Base-by-base conservation (phyloP, 2,888 invertebrate genomes). In the Eilema griseolum region DNA sequence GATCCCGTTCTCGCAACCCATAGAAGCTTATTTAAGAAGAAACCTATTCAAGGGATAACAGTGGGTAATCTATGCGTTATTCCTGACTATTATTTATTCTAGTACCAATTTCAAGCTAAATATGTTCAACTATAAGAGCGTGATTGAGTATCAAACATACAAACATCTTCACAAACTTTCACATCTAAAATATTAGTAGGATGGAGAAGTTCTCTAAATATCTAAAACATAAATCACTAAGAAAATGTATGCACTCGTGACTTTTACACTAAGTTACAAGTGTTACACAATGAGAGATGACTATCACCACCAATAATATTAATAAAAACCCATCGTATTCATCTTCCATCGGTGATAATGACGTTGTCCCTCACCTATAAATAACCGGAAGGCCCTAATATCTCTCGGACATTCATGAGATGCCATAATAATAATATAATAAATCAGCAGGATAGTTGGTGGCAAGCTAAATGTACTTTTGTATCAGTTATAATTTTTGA, bases 381-480 rank as follows among this genome's bases (percentile, higher is more conserved):
- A 67, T 62, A 67, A 67, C n/a, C 31, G 52, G 23, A 31, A 26
- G 31, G 23, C 46, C 33, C 23, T 37, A 56, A 62, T 37, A 59
- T 67, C 60, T 26, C 41, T 26, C 11, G 60, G 66, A 60, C 60
- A 60, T 60, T 60, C 59, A 41, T 60, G 41, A 37, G 12, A 59
- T 60, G 26, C 41, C 66, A 23, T 67, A 61, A 67, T 60, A 37
- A 60, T 60, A 41, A 28, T 26, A 46, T 60, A 24, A 60, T 46
- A 60, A 24, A 57, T 24, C 23, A 24, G 24, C 8, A 7, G 24
- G 24, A 57, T 24, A 57, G 57, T 24, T 57, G 23, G 23, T 57
- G 57, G 57, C 24, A 24, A 57, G 24, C 77, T 75, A 74, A 77
- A 85, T 83, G 84, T 82, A 84, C 75, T 82, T 78, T 75, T 46